A percentile compares a stretch with the other conserved stretches of the same genome.
These are phyloP conservation scores for Prunella strophiata DNA, from an alignment of 2,797 vertebrate genomes.

Conservation along the genomic window DNA sequence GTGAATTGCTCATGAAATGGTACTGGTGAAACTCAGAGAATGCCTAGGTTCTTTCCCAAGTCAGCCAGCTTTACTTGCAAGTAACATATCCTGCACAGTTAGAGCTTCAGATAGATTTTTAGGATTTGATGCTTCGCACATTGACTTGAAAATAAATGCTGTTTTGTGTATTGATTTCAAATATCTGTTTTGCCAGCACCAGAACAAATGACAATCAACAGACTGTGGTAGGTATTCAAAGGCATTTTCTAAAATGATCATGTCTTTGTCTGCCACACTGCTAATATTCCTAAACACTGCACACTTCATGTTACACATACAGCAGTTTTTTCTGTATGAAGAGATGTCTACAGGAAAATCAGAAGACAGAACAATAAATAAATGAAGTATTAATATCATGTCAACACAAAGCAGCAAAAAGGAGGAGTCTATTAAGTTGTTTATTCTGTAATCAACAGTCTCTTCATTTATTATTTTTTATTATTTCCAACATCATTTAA, in stretches of 20 bases:
- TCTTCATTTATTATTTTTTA: not conserved
- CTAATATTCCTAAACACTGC: not conserved
- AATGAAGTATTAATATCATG: not conserved
- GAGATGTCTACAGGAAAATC: not conserved
- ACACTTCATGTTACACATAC: not conserved
- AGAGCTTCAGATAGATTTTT: not conserved
- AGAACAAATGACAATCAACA: not conserved
- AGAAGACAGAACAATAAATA: not conserved
- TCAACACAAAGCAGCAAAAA: not conserved
- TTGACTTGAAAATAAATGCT: not conserved
- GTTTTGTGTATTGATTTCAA: not conserved
- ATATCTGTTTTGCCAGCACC: not conserved
- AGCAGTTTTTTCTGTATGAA: not conserved
- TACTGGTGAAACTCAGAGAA: not conserved
- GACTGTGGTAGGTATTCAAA: not conserved
- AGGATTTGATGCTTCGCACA: not conserved
- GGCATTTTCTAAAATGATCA: not conserved
- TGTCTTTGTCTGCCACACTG: not conserved
- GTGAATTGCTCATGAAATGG: accelerated
- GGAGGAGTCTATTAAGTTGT: not conserved
- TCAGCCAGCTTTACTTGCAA: not conserved
- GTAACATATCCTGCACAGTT: not conserved
- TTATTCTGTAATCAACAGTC: not conserved
- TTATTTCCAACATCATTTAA: not conserved
- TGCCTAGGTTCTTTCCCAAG: not conserved